Evolutionary conservation across 2,113 vertebrate species (phyloP).

Genomic region (Tenebrosternarchus preto): DNA sequence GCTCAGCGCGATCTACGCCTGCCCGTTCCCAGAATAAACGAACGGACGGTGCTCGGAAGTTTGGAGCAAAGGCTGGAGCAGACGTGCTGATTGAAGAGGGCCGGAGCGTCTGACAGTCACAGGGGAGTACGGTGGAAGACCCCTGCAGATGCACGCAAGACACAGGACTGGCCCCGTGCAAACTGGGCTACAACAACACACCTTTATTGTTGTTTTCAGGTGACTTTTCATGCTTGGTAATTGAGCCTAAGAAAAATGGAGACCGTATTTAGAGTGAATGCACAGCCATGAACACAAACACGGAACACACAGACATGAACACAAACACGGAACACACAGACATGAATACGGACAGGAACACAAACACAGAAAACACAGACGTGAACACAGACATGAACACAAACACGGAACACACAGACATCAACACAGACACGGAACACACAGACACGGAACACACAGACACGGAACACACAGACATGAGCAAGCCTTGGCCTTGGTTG

Average conservation of each 20-base stretch:
- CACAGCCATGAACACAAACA: slow-evolving; percentile 34
- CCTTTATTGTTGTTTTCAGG: slow-evolving; percentile 13
- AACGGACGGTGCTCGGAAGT: slow-evolving; percentile 20
- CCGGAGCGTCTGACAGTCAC: not conserved
- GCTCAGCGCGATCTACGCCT: slow-evolving; percentile 14
- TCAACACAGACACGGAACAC: too few relatives aligned
- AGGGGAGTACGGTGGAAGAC: not conserved
- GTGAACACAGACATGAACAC: slow-evolving; percentile 39
- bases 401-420: too few relatives aligned
- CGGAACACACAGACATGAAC: slow-evolving; percentile 39
- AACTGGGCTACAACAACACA: not conserved
- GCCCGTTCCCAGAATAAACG: slow-evolving; percentile 27
- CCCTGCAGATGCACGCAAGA: not conserved
- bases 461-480: too few relatives aligned
- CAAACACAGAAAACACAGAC: slow-evolving; percentile 28
- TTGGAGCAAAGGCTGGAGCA: slow-evolving; percentile 11
- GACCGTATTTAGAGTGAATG: slow-evolving; percentile 35
- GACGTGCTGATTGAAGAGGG: slow-evolving; percentile 33
- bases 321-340: too few relatives aligned
- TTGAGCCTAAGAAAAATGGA: slow-evolving; percentile 36
- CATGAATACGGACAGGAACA: too few relatives aligned
- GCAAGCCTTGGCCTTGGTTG: slow-evolving; percentile 4
- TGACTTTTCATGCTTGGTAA: not conserved
- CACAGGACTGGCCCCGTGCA: not conserved
- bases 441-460: slow-evolving; percentile 26